phyloP scores from a whole-genome alignment of 1,140 invertebrate species.

The Andricus grossulariae region DNA sequence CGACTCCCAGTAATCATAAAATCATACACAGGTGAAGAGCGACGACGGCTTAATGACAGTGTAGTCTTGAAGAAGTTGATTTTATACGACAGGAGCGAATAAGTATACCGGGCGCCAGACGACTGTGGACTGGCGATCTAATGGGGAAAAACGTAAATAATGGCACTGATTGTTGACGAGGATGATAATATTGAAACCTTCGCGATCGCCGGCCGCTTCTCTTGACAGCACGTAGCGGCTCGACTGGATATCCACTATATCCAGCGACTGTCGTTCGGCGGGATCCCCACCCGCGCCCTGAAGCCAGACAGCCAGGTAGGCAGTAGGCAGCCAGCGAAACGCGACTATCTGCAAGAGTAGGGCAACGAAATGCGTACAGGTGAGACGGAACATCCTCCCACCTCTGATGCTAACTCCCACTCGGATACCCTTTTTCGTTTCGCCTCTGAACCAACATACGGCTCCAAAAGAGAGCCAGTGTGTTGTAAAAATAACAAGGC shows the following conservation, averaged over 20 bases:
- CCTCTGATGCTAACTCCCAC: constrained; percentile 6
- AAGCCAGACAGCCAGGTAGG: constrained; percentile 14
- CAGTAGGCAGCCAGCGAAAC: constrained; percentile 35
- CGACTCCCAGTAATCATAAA: background rate
- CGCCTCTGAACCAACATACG: background rate
- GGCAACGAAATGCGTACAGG: constrained; percentile 66
- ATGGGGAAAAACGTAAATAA: background rate
- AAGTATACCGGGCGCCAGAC: background rate
- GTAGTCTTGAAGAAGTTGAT: background rate
- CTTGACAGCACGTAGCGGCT: constrained; percentile 5
- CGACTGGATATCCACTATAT: constrained; percentile 28
- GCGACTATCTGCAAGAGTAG: constrained; percentile 54
- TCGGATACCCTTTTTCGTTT: background rate
- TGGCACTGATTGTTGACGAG: constrained; percentile 4
- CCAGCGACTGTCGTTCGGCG: constrained; percentile 46
- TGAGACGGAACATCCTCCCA: constrained; percentile 56
- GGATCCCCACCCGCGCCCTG: constrained; percentile 48
- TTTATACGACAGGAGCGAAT: background rate
- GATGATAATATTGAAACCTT: background rate
- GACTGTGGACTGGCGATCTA: background rate
- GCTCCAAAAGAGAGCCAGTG: background rate
- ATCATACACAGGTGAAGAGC: constrained; percentile 6
- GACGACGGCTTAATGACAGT: constrained; percentile 25
- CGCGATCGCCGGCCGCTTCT: constrained; percentile 28
- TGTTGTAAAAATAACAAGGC: background rate